Percentiles rank a stretch among this genome's conserved stretches.
phyloP scores from a whole-genome alignment of 2,113 vertebrate species.

The Neoarius graeffei region DNA sequence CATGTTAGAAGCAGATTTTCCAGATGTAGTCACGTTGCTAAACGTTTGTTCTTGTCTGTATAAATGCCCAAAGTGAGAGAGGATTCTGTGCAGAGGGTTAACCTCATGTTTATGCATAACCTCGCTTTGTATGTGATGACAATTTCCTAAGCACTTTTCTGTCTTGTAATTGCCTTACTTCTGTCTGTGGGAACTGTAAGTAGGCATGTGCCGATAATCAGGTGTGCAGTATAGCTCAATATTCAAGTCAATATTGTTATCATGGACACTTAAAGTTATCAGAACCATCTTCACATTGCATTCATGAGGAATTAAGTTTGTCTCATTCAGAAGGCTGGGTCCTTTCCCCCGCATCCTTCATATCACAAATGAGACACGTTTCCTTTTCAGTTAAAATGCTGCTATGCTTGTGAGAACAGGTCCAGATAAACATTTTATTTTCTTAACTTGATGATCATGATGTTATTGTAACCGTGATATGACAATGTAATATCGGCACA shows the following conservation, averaged over 20 bases:
- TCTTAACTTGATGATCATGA: neutral
- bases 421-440: conserved; percentile 16
- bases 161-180: conserved; percentile 48
- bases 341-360: neutral
- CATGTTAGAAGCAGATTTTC: neutral
- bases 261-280: neutral
- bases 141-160: conserved; percentile 49
- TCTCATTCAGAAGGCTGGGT: neutral
- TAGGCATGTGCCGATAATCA: conserved; percentile 19
- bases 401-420: conserved; percentile 9
- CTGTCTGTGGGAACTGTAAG: conserved; percentile 26
- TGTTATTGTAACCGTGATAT: neutral
- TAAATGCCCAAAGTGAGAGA: conserved; percentile 36
- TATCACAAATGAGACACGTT: neutral
- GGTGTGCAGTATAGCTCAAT: conserved; percentile 13
- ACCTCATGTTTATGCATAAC: conserved; percentile 31
- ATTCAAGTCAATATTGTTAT: neutral
- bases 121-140: conserved; percentile 50
- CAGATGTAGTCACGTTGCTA: conserved; percentile 5
- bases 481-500: conserved; percentile 14
- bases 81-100: conserved; percentile 35
- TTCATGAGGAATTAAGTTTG: neutral
- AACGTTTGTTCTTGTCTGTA: neutral
- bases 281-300: conserved; percentile 8
- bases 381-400: neutral